These are phyloP conservation scores for Drosophila mayri DNA, from an alignment of 1,140 invertebrate genomes.

Conservation along the genomic window DNA sequence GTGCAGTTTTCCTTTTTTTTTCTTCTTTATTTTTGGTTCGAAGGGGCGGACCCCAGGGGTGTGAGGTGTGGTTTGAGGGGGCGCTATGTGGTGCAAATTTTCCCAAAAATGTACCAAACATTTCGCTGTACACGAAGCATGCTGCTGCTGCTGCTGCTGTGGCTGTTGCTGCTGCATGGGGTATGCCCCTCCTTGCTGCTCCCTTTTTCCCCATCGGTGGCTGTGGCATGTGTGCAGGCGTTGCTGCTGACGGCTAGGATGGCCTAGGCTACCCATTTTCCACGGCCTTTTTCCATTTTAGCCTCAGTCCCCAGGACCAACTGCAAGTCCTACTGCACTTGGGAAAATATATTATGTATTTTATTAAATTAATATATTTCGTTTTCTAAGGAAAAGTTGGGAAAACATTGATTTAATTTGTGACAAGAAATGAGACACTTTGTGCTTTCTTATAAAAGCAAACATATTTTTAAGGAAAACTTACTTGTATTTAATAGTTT, in stretches of 20 bases:
- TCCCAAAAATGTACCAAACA: slow-evolving; percentile 78
- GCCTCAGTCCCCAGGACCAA: slow-evolving; percentile 4
- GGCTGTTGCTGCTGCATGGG: slow-evolving; percentile 9
- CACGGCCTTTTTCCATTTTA: slow-evolving; percentile 26
- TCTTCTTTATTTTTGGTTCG: slow-evolving; percentile 9
- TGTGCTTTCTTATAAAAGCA: neutral
- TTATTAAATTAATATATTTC: too few relatives aligned
- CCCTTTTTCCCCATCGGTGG: neutral
- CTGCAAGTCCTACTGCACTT: slow-evolving; percentile 24
- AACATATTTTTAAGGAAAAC: neutral
- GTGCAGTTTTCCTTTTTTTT: slow-evolving; percentile 47
- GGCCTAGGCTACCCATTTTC: slow-evolving; percentile 30
- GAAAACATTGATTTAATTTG: too few relatives aligned
- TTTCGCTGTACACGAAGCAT: slow-evolving; percentile 67
- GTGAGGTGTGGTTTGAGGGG: slow-evolving; percentile 18
- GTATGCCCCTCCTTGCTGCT: neutral
- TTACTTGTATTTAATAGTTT: neutral
- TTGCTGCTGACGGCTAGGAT: slow-evolving; percentile 48
- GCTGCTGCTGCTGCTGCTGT: slow-evolving; percentile 19
- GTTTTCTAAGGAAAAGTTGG: too few relatives aligned
- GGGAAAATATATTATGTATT: neutral
- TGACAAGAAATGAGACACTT: neutral
- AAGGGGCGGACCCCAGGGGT: slow-evolving; percentile 10
- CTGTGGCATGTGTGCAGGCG: slow-evolving; percentile 65
- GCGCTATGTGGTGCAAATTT: slow-evolving; percentile 69